Conservation (phyloP, 1,140 invertebrate species). For the Tenebrio molitor region DNA sequence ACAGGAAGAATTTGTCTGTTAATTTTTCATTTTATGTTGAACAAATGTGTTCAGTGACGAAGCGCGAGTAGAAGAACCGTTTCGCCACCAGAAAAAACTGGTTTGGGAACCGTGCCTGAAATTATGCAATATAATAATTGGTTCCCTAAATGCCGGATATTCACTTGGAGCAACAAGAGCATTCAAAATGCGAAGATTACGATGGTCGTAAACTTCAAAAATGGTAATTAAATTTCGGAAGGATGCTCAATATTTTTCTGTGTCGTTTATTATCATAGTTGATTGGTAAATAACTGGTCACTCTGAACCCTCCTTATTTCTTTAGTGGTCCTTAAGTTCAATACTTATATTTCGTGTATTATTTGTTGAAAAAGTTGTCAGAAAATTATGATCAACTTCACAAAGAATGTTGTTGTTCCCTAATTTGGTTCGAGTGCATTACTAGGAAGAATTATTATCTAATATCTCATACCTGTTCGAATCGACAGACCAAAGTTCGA, state of each 20-base stretch:
- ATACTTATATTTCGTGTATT: no score
- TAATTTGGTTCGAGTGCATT: conserved; percentile 30
- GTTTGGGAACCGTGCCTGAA: not conserved
- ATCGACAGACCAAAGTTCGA: conserved; percentile 27
- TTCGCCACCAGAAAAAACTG: not conserved
- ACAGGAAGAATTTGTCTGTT: no score
- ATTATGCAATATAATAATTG: conserved; percentile 2
- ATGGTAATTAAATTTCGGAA: not conserved
- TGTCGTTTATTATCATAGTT: not conserved
- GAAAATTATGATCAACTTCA: conserved; percentile 14
- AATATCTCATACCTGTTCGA: conserved; percentile 21
- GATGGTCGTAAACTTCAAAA: not conserved
- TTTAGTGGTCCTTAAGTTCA: no score
- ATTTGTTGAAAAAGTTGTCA: not conserved
- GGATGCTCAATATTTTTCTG: not conserved
- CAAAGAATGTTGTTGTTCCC: conserved; percentile 22
- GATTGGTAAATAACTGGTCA: no score
- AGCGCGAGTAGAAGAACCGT: no score
- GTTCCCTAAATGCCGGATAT: conserved; percentile 1
- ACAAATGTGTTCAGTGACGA: no score
- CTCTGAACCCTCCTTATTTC: no score
- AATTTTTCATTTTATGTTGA: no score
- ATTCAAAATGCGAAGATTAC: not conserved
- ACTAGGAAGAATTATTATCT: conserved; percentile 34
- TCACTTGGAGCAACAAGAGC: not conserved